Base-by-base conservation (phyloP, 2,113 vertebrate species). In the Sylvilagus bachmani region DNA sequence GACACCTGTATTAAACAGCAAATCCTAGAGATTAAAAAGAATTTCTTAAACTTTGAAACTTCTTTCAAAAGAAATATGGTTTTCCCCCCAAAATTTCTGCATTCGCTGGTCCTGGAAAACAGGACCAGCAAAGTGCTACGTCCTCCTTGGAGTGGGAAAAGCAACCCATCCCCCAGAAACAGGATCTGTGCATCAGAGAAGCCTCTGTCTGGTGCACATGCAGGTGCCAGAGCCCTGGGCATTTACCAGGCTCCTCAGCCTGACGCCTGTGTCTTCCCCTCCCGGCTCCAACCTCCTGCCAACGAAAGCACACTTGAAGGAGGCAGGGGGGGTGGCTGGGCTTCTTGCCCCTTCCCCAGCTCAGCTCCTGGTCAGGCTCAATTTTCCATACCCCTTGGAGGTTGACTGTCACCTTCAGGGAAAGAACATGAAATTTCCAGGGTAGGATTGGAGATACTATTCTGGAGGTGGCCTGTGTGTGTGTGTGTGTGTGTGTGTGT, bases 11-110 rank as follows among this genome's bases (percentile, higher is more conserved):
- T 17, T 49, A 61, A 21, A 44, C 19, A 4, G 49, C n/a, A 89
- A 74, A 85, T 1, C 27, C 36, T 79, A 75, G 10, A 81, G 53
- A 75, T 74, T 49, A 36, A 31, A 27, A 58, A 5, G 7, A 80
- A 13, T 29, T 19, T 27, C 33, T 77, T 19, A 33, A 44, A 44
- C 44, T 44, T 44, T 44, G 44, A 44, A 44, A 44, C 44, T 44
- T 44, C 44, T 44, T 44, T 44, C 44, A 44, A 44, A 44, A 44
- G 44, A 22, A 25, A 75, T 27, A 33, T 0, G 69, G 62, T 21
- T 44, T 88, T 74, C 21, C 33, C 91, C 83, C 58, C 44, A 44
- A 44, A 44, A 53, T 62, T 85, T 81, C 77, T 90, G 86, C 33
- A 62, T n/a, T n/a, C 3, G 62, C 33, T 38, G 44, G 13, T 85